phyloP scores from a whole-genome alignment of 2,113 vertebrate genomes.

The Clupea harengus region DNA sequence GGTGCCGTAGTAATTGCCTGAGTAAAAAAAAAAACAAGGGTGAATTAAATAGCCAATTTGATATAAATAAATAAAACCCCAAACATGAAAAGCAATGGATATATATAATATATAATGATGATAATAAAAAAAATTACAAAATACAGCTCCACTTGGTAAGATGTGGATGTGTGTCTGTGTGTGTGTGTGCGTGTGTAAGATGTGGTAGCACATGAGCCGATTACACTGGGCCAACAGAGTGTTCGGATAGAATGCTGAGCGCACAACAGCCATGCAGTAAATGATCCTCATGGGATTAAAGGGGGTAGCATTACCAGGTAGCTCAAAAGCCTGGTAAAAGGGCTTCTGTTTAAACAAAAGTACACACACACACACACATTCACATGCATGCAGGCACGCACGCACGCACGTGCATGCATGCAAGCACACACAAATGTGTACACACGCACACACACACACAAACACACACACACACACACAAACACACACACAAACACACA shows the following conservation, averaged over 20 bases:
- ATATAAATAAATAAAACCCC: neutral
- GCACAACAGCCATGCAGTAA: neutral
- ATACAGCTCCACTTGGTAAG: neutral
- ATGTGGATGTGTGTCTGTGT: no score
- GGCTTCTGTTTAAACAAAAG: neutral
- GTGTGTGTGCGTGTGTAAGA: no score
- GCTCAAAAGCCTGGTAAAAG: neutral
- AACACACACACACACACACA: neutral
- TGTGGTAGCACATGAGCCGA: neutral
- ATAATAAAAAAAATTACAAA: neutral
- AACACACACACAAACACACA: no score
- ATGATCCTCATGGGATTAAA: neutral
- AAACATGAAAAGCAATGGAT: neutral
- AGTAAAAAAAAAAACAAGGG: conserved; percentile 14
- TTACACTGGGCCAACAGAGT: neutral
- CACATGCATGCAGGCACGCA: no score
- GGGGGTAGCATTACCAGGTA: neutral
- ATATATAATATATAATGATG: neutral
- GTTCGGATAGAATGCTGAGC: neutral
- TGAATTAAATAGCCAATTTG: neutral
- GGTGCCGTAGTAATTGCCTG: conserved; percentile 79
- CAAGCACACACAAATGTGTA: neutral
- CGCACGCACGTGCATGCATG: neutral
- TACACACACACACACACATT: no score
- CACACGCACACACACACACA: no score